Evolutionary conservation across 2,888 invertebrate genomes (phyloP), one percentile per base, ranked within the genome.

Genomic region (Bugula neritina): DNA sequence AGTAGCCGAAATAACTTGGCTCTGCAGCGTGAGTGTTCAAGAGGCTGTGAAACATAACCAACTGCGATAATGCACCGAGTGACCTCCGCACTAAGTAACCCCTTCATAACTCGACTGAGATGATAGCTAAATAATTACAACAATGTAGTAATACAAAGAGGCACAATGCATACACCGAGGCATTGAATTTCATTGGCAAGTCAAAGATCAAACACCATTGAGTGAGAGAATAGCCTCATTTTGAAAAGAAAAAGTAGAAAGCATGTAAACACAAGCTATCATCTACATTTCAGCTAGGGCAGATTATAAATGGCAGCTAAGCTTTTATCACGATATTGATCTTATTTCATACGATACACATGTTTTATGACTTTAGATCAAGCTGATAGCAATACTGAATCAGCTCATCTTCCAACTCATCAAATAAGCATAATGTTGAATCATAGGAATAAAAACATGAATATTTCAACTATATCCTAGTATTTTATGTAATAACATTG

Each of bases 91-190:
- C 63, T 27, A 31, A 63, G n/a, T 63, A 31, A 63, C 63, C 63
- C 63, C 63, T 29, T 31, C 63, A 34, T 34, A 63, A 34, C 63
- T 63, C 63, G 63, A 63, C 63, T 63, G 31, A 63, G 29, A 63
- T 63, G 63, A 63, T 63, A 63, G 63, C 63, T 63, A 63, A 63
- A 63, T 63, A 63, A 63, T 63, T 21, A 63, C 63, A 63, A 63
- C 63, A 63, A 63, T 63, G 63, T 27, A 63, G 63, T 27, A 63
- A 63, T 63, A 63, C 63, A 63, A 63, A 63, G 63, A 27, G 63
- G 29, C 31, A 63, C 63, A 63, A 63, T 63, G 63, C 63, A 63
- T 63, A 63, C 63, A 63, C 63, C 63, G n/a, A 63, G 63, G 63
- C 63, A 63, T 63, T 63, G 63, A 21, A 31, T 63, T 63, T 63